Evolutionary conservation across 1,140 invertebrate genomes (phyloP).

Genomic region (Aphaenogaster ashmeadi): DNA sequence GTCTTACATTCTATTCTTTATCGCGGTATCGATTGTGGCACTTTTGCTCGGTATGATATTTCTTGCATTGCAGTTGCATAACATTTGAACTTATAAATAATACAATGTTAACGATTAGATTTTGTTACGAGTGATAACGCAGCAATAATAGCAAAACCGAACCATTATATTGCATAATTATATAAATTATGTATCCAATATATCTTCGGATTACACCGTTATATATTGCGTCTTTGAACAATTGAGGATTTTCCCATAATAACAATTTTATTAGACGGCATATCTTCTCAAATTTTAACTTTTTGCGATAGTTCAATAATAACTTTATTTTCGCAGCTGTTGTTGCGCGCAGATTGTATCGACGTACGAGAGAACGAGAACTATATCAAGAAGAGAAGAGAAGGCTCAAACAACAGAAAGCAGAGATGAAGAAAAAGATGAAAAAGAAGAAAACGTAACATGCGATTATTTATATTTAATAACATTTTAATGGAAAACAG

Average conservation of each 20-base stretch:
- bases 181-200: background rate
- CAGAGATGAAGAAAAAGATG: conserved; percentile 18
- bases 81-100: background rate
- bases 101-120: background rate
- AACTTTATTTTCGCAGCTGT: conserved; percentile 13
- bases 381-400: background rate
- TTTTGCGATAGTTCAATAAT: background rate
- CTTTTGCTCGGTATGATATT: conserved; percentile 63
- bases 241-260: background rate
- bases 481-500: background rate
- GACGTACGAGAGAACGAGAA: background rate
- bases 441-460: background rate
- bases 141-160: background rate
- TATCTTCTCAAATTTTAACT: background rate
- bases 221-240: background rate
- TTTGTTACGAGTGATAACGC: background rate
- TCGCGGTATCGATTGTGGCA: conserved; percentile 58
- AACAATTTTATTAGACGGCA: background rate
- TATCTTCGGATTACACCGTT: background rate
- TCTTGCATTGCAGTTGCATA: background rate
- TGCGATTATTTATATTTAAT: background rate
- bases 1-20: conserved; percentile 45
- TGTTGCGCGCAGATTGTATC: background rate
- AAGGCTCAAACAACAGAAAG: conserved; percentile 19
- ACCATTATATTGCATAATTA: background rate